These are phyloP conservation scores for Hippoglossus hippoglossus DNA, from an alignment of 2,797 vertebrate genomes.

Conservation along the genomic window DNA sequence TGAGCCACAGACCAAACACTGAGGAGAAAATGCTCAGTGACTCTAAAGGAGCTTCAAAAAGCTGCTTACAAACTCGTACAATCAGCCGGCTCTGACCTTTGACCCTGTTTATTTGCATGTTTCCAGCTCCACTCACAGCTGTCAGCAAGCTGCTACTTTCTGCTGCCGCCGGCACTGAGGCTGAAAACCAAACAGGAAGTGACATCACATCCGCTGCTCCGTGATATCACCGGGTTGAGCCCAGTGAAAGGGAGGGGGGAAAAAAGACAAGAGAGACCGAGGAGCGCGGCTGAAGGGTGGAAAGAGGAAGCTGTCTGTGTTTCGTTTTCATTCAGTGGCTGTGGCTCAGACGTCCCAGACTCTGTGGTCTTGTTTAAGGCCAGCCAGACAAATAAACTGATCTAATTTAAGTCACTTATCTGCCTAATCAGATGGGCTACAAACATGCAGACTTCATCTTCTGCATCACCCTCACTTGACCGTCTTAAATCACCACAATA, in stretches of 20 bases:
- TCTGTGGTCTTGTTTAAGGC: constrained; percentile 78
- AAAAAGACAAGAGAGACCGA: constrained; percentile 60
- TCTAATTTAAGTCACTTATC: constrained; percentile 76
- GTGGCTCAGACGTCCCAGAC: constrained; percentile 73
- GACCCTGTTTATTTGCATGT: constrained; percentile 77
- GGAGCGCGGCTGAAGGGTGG: constrained; percentile 72
- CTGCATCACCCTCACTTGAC: constrained; percentile 36
- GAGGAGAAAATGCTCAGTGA: constrained; percentile 22
- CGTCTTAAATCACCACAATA: constrained; percentile 20
- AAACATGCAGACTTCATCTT: constrained; percentile 42
- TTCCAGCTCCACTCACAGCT: constrained; percentile 75
- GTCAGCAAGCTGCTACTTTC: constrained; percentile 72
- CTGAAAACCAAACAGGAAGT: constrained; percentile 85
- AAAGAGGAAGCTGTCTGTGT: constrained; percentile 85
- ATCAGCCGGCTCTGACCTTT: constrained; percentile 62
- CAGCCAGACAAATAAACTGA: constrained; percentile 78
- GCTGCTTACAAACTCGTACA: constrained; percentile 50
- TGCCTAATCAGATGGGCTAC: constrained; percentile 55
- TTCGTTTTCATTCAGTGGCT: constrained; percentile 70
- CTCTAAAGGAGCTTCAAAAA: constrained; percentile 36
- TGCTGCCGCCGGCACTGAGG: constrained; percentile 62
- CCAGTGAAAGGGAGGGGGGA: constrained; percentile 69
- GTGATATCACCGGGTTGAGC: constrained; percentile 78
- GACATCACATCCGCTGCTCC: constrained; percentile 86
- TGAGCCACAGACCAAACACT: constrained; percentile 18